phyloP scores from a whole-genome alignment of 2,113 vertebrate species.

The Aptenodytes patagonicus region DNA sequence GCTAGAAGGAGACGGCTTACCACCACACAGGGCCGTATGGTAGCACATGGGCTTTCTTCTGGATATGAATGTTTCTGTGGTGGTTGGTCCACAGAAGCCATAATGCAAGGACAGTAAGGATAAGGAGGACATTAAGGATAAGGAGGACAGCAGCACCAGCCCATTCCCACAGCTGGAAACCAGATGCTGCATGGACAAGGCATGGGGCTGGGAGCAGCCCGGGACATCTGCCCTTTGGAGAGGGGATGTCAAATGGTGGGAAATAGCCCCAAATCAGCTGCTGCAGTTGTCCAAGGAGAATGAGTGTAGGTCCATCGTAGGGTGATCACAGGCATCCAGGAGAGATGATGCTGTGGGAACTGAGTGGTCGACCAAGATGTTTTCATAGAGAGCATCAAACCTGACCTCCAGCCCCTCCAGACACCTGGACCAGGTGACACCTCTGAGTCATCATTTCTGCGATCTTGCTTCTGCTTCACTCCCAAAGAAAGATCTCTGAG shows the following conservation, averaged over 20 bases:
- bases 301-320: rapidly evolving
- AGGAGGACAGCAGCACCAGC: neutral
- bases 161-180: neutral
- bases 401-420: neutral
- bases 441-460: neutral
- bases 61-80: neutral
- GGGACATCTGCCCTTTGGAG: neutral
- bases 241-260: neutral
- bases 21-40: neutral
- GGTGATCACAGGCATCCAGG: neutral
- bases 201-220: neutral
- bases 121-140: neutral
- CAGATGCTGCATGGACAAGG: neutral
- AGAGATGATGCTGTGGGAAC: neutral
- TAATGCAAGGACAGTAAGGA: neutral
- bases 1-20: neutral
- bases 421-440: neutral
- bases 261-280: neutral
- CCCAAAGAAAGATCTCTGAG: neutral
- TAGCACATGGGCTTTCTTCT: neutral
- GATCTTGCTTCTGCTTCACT: rapidly evolving
- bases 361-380: neutral
- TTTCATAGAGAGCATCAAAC: neutral
- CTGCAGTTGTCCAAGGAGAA: neutral
- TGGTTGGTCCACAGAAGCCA: neutral